phyloP scores from a whole-genome alignment of 2,888 invertebrate species.

The Palloptera scutellata region DNA sequence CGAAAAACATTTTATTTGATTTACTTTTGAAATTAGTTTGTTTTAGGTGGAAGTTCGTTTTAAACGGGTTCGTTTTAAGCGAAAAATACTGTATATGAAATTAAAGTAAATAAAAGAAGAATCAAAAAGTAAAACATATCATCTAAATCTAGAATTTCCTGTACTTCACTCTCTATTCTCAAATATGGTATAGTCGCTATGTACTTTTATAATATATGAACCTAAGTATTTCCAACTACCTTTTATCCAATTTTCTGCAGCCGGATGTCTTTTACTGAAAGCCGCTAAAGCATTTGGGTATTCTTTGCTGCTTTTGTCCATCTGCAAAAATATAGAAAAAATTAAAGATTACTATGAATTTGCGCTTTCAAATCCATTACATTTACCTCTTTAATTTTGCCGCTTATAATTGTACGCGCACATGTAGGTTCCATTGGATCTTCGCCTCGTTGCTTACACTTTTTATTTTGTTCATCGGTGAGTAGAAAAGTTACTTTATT shows the following conservation, averaged over 20 bases:
- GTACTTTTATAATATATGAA: no score
- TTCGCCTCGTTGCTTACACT: slow-evolving; percentile 47
- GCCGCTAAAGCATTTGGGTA: slow-evolving; percentile 48
- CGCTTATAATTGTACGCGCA: slow-evolving; percentile 57
- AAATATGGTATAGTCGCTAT: no score
- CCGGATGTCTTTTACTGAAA: slow-evolving; percentile 59
- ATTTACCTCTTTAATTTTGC: slow-evolving; percentile 52
- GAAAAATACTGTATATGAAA: no score
- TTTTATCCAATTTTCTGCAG: slow-evolving; percentile 54
- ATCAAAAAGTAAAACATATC: no score
- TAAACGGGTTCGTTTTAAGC: no score
- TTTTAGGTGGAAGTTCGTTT: no score
- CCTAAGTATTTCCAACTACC: slow-evolving; percentile 42
- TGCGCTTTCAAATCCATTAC: background rate
- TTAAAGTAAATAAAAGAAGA: no score
- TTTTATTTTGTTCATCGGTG: slow-evolving; percentile 56
- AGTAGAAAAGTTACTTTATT: slow-evolving; percentile 60
- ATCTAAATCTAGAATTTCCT: no score
- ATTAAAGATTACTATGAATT: no score
- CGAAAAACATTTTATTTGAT: no score
- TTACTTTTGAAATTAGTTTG: no score
- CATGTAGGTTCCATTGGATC: slow-evolving; percentile 65
- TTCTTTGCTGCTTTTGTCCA: slow-evolving; percentile 43
- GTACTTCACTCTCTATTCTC: no score
- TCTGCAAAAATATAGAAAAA: slow-evolving; percentile 38